Percentiles rank a stretch among this genome's conserved stretches.
These are phyloP conservation scores for Pardalotus punctatus DNA, from an alignment of 2,113 vertebrate genomes.

Conservation along the genomic window DNA sequence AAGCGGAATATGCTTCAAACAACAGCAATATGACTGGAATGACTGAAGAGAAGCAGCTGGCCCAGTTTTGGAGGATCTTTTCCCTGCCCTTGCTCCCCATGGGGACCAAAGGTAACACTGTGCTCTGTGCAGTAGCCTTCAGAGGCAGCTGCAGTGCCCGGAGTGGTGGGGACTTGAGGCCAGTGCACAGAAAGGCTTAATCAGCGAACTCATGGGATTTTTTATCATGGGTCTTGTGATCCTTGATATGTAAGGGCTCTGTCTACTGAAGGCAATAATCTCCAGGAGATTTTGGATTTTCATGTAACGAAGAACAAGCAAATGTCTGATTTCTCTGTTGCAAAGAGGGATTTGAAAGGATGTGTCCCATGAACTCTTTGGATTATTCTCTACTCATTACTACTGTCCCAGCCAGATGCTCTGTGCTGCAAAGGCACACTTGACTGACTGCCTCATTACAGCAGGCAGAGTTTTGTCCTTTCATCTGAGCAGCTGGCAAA, in stretches of 20 bases:
- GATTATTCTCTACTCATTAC: neutral
- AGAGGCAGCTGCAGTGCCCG: fast-evolving
- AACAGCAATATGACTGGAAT: neutral
- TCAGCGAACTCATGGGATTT: neutral
- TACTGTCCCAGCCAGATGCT: neutral
- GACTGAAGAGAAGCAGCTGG: neutral
- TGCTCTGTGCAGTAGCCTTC: neutral
- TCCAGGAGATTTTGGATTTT: neutral
- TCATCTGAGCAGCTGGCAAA: conserved; percentile 50
- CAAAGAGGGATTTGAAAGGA: neutral
- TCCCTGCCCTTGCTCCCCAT: fast-evolving
- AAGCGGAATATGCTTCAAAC: neutral
- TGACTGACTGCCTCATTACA: conserved; percentile 5
- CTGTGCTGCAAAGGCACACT: neutral
- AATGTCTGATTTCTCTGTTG: neutral
- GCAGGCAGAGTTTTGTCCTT: conserved; percentile 34
- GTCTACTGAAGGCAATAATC: neutral
- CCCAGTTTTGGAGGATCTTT: neutral
- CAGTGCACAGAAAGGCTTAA: neutral
- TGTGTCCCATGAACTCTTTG: neutral
- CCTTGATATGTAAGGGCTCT: neutral
- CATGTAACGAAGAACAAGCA: neutral
- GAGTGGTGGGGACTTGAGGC: neutral
- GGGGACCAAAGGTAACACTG: fast-evolving
- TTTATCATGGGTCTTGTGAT: conserved; percentile 28